Evolutionary conservation across 2,888 invertebrate species (phyloP), one percentile per base, ranked within the genome.

Genomic region (Teleogryllus oceanicus): DNA sequence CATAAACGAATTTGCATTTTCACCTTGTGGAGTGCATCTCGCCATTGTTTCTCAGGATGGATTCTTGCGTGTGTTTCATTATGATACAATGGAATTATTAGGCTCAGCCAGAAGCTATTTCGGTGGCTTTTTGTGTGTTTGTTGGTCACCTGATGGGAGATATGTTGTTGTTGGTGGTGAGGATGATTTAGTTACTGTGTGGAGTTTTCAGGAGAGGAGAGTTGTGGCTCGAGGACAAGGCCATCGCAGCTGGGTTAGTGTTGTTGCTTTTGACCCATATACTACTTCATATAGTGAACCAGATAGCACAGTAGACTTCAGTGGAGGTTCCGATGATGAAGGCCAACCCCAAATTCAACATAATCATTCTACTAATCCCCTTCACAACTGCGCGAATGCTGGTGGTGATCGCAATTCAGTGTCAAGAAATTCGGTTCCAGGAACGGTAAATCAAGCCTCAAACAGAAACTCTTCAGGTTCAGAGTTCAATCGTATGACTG

Each of bases 151-250:
- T 0, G 98, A 99, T 87, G 94, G 96, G 77, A 94, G 94, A 85
- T 96, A 97, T 85, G 96, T 97, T 78, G 97, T 96, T 0, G 96
- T 97, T 0, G 99, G 99, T 0, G 99, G 99, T 8, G 99, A 99
- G 88, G 99, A 99, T 88, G 99, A 99, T 88, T 90, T 99, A 81
- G 96, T 99, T 78, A 99, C 99, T 1, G 95, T 99, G 74, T 99
- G 98, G 95, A 97, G 96, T 78, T 93, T 98, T 86, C 91, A 92
- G 83, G 98, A 99, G 86, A 92, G 96, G 83, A 90, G 97, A 78
- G 97, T 99, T 11, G 96, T 98, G 11, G 99, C 98, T n/a, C 89
- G 99, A 75, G 99, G 98, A 0, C 97, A 98, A 86, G 99, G 99
- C 0, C 99, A 99, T 88, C 92, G 96, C 84, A 98, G 98, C 80